These are phyloP conservation scores for Varanus salvator DNA, from an alignment of 2,113 vertebrate species.

Conservation along the genomic window DNA sequence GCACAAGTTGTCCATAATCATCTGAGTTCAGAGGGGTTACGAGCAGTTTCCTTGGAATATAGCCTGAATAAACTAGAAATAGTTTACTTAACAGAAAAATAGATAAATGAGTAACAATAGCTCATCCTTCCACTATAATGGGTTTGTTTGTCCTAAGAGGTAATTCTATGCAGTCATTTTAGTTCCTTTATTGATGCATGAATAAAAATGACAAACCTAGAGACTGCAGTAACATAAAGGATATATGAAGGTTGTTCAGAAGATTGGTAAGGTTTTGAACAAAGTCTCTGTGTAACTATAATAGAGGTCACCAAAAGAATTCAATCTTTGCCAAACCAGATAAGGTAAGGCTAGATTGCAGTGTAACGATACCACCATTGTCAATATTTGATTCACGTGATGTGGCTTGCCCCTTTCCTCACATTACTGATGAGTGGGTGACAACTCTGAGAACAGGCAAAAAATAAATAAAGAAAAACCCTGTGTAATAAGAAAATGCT, in stretches of 20 bases:
- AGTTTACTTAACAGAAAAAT: neutral
- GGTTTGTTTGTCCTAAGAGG: neutral
- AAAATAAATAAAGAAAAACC: neutral
- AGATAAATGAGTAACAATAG: neutral
- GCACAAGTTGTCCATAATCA: too few species aligned
- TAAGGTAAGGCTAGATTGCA: neutral
- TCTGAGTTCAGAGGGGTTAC: too few species aligned
- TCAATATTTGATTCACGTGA: neutral
- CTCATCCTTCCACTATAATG: neutral
- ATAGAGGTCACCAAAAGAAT: neutral
- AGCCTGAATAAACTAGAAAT: neutral
- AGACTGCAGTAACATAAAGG: neutral
- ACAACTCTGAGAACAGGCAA: neutral
- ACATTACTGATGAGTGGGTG: neutral
- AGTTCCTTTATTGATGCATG: neutral
- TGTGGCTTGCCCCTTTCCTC: neutral
- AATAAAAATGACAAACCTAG: neutral
- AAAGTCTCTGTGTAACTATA: neutral
- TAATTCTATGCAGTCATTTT: accelerated
- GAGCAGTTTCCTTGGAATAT: too few species aligned
- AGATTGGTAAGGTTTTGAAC: accelerated
- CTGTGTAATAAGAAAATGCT: neutral
- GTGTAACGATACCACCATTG: neutral
- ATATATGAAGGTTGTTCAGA: neutral
- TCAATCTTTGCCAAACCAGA: neutral